Conservation (phyloP, 2,113 vertebrate species). For the Nesogale talazaci region DNA sequence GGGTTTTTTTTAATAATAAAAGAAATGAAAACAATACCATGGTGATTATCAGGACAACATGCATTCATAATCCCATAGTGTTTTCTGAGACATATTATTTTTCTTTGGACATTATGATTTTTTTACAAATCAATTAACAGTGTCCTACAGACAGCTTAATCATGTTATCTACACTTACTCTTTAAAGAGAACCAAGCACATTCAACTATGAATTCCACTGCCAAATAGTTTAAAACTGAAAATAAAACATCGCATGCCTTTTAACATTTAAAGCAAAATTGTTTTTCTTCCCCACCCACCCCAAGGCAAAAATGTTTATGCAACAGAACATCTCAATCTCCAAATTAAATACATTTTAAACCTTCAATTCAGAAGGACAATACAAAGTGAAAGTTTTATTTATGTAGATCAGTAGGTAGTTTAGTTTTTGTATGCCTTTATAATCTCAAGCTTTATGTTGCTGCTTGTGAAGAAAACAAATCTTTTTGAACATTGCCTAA, state of each 20-base stretch:
- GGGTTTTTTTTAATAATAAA: background rate
- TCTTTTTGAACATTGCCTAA: conserved; percentile 40
- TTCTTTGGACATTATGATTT: conserved; percentile 10
- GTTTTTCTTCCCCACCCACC: too few relatives aligned
- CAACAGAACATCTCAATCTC: conserved; percentile 7
- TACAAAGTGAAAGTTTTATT: conserved; percentile 9
- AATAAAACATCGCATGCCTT: conserved; percentile 37
- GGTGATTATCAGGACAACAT: conserved; percentile 49
- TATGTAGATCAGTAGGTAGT: too few relatives aligned
- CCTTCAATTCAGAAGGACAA: conserved; percentile 48
- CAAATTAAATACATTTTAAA: conserved; percentile 48
- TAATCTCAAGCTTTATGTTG: background rate
- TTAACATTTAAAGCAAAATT: conserved; percentile 48
- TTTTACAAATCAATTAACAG: conserved; percentile 56
- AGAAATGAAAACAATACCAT: conserved; percentile 43
- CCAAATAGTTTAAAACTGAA: conserved; percentile 31
- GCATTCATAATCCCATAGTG: conserved; percentile 21
- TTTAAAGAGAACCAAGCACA: conserved; percentile 51
- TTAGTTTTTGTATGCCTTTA: too few relatives aligned
- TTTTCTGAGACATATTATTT: conserved; percentile 44
- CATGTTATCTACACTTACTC: conserved; percentile 22
- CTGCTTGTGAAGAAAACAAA: conserved; percentile 43
- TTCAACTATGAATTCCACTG: background rate
- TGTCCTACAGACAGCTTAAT: conserved; percentile 46
- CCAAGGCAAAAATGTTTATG: conserved; percentile 31